Conservation (phyloP, 1,140 invertebrate species). For the Ceratitis capitata region DNA sequence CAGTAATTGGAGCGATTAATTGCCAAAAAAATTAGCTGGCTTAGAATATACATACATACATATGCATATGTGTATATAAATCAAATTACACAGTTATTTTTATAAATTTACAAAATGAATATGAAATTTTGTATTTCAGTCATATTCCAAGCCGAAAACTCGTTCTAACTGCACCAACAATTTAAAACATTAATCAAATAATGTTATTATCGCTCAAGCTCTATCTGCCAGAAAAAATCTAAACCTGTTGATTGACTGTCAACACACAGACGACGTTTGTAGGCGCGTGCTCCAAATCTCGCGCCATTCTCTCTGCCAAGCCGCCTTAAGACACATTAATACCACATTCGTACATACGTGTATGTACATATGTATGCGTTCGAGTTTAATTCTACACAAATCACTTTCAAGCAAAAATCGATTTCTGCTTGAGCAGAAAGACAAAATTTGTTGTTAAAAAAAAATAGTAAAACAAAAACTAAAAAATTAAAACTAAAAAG, state of each 20-base stretch:
- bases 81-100: neutral
- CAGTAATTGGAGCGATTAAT: no score
- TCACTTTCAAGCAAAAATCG: neutral
- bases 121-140: neutral
- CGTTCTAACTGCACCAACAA: neutral
- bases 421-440: neutral
- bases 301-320: neutral
- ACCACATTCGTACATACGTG: neutral
- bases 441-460: neutral
- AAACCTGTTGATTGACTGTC: constrained; percentile 9
- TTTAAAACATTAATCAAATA: constrained; percentile 11
- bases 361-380: neutral
- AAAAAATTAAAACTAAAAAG: no score
- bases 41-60: no score
- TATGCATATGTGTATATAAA: neutral
- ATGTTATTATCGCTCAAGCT: constrained; percentile 19
- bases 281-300: constrained; percentile 22
- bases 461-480: no score
- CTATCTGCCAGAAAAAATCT: neutral
- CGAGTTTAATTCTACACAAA: no score
- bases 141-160: neutral
- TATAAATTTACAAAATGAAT: neutral
- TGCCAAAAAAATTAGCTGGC: no score
- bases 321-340: neutral
- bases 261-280: constrained; percentile 14